Evolutionary conservation across 2,888 invertebrate species (phyloP).

Genomic region (Keiferia lycopersicella): DNA sequence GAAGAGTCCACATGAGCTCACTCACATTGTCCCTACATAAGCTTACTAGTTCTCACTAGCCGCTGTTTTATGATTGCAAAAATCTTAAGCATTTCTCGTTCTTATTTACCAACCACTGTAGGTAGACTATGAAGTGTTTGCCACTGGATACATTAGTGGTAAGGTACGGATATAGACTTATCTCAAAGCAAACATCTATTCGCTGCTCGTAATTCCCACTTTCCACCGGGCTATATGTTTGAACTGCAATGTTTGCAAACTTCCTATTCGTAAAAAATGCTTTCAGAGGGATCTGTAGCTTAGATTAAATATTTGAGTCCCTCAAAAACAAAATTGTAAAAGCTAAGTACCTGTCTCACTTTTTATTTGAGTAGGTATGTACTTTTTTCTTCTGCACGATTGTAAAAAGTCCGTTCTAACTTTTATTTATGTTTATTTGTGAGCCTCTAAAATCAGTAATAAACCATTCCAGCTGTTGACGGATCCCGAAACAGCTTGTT

Average conservation of each 20-base stretch:
- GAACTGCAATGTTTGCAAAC: not conserved
- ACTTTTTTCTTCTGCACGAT: too few relatives aligned
- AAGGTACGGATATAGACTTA: not conserved
- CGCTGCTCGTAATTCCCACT: too few relatives aligned
- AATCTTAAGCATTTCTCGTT: not conserved
- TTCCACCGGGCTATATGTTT: too few relatives aligned
- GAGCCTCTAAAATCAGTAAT: constrained; percentile 1
- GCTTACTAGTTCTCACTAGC: constrained; percentile 25
- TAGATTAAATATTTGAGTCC: not conserved
- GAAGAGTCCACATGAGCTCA: constrained; percentile 26
- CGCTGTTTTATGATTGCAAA: not conserved
- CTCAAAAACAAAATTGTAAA: too few relatives aligned
- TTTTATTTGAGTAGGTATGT: too few relatives aligned
- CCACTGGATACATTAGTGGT: not conserved
- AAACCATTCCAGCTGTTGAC: constrained; percentile 1
- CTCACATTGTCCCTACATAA: constrained; percentile 32
- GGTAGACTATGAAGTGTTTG: not conserved
- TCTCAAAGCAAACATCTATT: too few relatives aligned
- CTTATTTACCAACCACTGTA: too few relatives aligned
- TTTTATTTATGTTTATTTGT: not conserved
- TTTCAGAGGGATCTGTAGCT: not conserved
- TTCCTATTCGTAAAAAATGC: not conserved
- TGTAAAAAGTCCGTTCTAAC: too few relatives aligned
- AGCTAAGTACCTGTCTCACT: too few relatives aligned
- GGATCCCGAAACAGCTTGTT: constrained; percentile 1